Evolutionary conservation across 2,797 vertebrate species (phyloP), one percentile per base, ranked within the genome.

Genomic region (Molossus molossus): DNA sequence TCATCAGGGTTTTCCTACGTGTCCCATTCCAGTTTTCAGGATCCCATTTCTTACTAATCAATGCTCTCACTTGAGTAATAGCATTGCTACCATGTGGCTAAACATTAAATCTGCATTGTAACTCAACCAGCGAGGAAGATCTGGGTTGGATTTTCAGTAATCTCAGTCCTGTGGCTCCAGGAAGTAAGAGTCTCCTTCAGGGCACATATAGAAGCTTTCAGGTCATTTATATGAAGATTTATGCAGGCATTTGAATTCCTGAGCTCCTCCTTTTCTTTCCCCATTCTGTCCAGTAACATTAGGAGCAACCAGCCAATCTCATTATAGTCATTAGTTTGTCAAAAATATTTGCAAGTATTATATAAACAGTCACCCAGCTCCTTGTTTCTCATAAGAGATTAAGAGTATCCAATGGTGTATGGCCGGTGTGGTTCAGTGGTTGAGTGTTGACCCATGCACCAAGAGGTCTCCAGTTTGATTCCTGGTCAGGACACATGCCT

Each of bases 261-360:
- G 17, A 75, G 13, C 50, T 40, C 58, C 21, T 50, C 25, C 23
- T 92, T 84, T 77, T 85, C 60, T 85, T 86, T 69, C 29, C 29
- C 37, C 37, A 85, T 5, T 69, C 57, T 77, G 50, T 77, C 37
- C 27, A 77, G 50, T 15, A 27, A 75, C 18, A 57, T n/a, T 76
- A 85, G 37, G 9, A 65, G 12, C 25, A 90, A 80, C 37, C 20
- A 69, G 64, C 14, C 37, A 77, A 85, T 33, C 37, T 77, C 48
- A 33, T 76, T 65, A 55, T 53, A 77, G 58, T 81, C 14, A 9
- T 67, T 77, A 57, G 20, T 58, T 76, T 85, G 72, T 60, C 72
- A 85, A 92, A 72, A 67, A 67, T 76, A 40, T 57, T 72, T 87
- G n/a, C 60, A 87, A 79, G 18, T 53, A 86, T 92, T 62, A 86